phyloP scores from a whole-genome alignment of 2,113 vertebrate species.

The Glareola pratincola region DNA sequence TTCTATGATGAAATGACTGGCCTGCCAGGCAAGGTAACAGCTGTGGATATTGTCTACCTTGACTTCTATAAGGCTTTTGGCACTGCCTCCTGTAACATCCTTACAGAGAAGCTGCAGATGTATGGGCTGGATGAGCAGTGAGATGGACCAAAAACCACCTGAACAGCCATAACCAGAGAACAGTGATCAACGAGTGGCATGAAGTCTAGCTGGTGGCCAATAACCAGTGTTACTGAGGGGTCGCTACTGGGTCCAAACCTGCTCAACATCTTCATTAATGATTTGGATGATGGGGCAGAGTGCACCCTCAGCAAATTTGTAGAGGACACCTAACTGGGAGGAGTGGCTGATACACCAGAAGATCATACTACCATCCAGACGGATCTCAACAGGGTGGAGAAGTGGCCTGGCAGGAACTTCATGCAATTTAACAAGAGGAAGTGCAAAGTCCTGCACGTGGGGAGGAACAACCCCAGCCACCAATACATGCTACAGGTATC shows the following conservation, averaged over 20 bases:
- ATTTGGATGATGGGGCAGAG: neutral
- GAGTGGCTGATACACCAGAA: neutral
- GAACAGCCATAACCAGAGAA: neutral
- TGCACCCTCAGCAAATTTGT: neutral
- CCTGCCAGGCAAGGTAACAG: neutral
- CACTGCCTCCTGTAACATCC: neutral
- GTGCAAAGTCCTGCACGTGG: neutral
- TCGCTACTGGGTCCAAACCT: neutral
- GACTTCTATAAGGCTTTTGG: neutral
- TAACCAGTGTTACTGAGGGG: neutral
- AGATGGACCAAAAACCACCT: neutral
- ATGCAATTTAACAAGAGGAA: neutral
- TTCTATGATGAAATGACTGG: neutral
- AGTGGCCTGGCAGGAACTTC: neutral
- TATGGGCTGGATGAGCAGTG: neutral
- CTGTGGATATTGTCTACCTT: neutral
- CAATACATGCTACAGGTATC: rapidly evolving
- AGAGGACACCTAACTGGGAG: neutral
- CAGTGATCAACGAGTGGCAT: neutral
- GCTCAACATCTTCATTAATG: neutral
- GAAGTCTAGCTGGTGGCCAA: neutral
- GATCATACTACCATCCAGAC: neutral
- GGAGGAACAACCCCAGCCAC: neutral
- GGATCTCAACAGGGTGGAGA: neutral
- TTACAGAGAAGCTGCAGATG: neutral